These are phyloP conservation scores for Neoascia interrupta DNA, from an alignment of 2,888 invertebrate species.

Conservation along the genomic window DNA sequence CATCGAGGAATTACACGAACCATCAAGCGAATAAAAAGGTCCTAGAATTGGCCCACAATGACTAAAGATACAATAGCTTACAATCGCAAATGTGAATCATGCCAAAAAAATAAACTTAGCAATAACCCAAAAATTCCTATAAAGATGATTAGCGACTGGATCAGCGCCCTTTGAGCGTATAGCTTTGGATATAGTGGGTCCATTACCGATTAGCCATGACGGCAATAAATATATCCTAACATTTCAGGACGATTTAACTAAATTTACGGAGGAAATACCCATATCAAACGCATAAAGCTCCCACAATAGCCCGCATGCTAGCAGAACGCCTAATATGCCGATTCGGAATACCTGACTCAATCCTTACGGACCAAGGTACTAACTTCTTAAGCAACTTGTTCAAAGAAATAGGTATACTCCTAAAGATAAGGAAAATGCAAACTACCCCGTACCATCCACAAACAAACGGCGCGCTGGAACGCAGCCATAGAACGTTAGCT, in stretches of 20 bases:
- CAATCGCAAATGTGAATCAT: constrained; percentile 3
- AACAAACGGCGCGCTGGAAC: neutral
- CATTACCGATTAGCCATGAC: neutral
- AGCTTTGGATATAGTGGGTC: neutral
- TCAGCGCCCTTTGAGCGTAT: neutral
- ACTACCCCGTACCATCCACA: constrained; percentile 1
- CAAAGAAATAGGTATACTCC: constrained; percentile 52
- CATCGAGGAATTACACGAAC: too few relatives aligned
- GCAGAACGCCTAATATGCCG: constrained; percentile 19
- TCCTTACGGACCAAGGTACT: constrained; percentile 36
- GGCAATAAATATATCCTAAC: neutral
- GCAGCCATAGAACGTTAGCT: neutral
- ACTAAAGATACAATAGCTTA: neutral
- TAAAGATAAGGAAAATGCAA: constrained; percentile 8
- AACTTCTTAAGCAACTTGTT: constrained; percentile 48
- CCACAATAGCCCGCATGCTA: constrained; percentile 15
- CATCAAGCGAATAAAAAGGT: neutral
- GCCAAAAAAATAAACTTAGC: neutral
- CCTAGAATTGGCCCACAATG: constrained; percentile 1
- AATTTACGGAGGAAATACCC: neutral
- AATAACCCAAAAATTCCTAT: constrained; percentile 3
- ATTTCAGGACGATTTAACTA: neutral
- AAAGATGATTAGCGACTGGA: neutral
- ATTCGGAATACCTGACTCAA: constrained; percentile 19
- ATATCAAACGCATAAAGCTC: constrained; percentile 37